Percentiles rank a stretch among this genome's conserved stretches.
phyloP scores from a whole-genome alignment of 2,888 invertebrate species.

The Quadroppia sp. region DNA sequence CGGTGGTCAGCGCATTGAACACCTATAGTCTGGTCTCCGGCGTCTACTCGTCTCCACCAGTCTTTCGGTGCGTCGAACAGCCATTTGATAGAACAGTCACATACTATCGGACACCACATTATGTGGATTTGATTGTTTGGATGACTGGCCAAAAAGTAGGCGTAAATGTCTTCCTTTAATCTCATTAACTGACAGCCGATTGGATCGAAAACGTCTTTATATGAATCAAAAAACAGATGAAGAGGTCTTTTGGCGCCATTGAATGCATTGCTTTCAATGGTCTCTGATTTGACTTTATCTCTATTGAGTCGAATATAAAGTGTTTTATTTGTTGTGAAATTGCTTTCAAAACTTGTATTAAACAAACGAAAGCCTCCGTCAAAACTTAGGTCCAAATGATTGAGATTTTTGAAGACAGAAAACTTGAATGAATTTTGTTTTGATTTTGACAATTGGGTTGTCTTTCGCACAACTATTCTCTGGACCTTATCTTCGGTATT shows the following conservation, averaged over 20 bases:
- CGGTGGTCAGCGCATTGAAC: conserved; percentile 40
- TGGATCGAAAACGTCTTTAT: conserved; percentile 31
- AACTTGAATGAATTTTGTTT: conserved; percentile 10
- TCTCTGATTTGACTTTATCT: conserved; percentile 26
- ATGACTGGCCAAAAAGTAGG: conserved; percentile 38
- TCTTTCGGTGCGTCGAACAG: conserved; percentile 42
- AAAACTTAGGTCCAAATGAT: conserved; percentile 37
- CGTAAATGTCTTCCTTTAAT: conserved; percentile 41
- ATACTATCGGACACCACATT: conserved; percentile 38
- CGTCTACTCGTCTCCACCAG: conserved; percentile 42
- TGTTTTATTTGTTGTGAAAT: conserved; percentile 22
- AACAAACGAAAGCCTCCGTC: conserved; percentile 32
- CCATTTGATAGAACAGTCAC: conserved; percentile 41
- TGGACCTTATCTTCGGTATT: conserved; percentile 27
- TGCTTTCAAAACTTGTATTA: conserved; percentile 31
- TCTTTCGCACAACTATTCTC: conserved; percentile 33
- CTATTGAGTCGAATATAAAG: conserved; percentile 36
- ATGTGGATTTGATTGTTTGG: conserved; percentile 40
- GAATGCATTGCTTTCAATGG: conserved; percentile 39
- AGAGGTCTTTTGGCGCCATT: conserved; percentile 39
- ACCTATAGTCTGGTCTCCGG: conserved; percentile 36
- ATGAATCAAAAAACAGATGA: conserved; percentile 35
- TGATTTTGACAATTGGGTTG: conserved; percentile 3
- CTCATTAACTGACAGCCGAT: conserved; percentile 37
- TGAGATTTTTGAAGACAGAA: conserved; percentile 26